Percentiles rank a stretch among this genome's conserved stretches.
Evolutionary conservation across 2,888 invertebrate genomes (phyloP).

Genomic region (Gandaritis pyraliata): DNA sequence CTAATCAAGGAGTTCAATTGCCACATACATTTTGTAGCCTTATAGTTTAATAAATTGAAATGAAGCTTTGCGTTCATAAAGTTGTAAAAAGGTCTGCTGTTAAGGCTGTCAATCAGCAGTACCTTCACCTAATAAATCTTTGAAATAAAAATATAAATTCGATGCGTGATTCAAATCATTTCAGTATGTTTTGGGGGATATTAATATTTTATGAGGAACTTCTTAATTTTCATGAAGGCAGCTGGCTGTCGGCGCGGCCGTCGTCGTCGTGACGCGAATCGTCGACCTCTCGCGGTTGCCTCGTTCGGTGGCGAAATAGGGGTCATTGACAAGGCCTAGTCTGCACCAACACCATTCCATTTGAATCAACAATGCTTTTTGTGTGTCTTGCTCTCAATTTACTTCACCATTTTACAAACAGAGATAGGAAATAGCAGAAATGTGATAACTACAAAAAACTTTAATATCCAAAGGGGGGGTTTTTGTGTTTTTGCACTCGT

Average conservation of each 20-base stretch:
- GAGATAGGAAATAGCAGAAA: constrained; percentile 45
- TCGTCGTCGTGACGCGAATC: constrained; percentile 60
- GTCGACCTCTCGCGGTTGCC: constrained; percentile 68
- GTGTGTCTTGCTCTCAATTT: constrained; percentile 45
- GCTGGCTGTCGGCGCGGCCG: constrained; percentile 34
- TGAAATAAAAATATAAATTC: constrained; percentile 2
- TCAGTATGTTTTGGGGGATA: constrained; percentile 23
- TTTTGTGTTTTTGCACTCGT: constrained; percentile 55
- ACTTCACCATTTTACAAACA: constrained; percentile 43
- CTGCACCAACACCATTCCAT: constrained; percentile 63
- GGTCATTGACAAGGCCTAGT: constrained; percentile 82
- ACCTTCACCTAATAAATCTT: not conserved
- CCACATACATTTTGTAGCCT: not conserved
- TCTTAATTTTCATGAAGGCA: constrained; percentile 39
- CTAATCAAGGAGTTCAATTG: not conserved
- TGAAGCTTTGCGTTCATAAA: too few relatives aligned
- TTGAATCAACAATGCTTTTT: constrained; percentile 55
- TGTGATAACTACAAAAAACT: constrained; percentile 44
- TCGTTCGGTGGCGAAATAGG: constrained; percentile 76
- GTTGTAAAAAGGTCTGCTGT: not conserved
- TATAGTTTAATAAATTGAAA: too few relatives aligned
- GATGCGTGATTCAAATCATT: constrained; percentile 17
- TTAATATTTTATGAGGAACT: constrained; percentile 39
- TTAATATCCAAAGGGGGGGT: constrained; percentile 46
- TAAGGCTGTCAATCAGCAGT: too few relatives aligned